Conservation (phyloP, 2,888 invertebrate genomes). For the Microchrysa polita region DNA sequence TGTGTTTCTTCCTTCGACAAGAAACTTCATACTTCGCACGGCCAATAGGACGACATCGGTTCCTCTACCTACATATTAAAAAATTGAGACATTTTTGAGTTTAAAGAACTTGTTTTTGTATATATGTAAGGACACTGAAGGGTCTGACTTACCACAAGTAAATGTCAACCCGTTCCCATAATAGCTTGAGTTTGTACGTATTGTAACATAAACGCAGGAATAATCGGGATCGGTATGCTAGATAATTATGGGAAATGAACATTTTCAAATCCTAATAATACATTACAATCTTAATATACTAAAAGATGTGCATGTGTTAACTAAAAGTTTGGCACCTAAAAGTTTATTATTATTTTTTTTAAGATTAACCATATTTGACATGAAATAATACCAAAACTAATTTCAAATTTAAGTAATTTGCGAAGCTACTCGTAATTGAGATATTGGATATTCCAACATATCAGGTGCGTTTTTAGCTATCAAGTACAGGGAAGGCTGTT, state of each 20-base stretch:
- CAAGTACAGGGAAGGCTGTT: too few relatives aligned
- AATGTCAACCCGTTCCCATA: slow-evolving; percentile 87
- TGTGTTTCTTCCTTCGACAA: slow-evolving; percentile 76
- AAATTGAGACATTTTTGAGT: too few relatives aligned
- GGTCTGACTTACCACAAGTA: slow-evolving; percentile 67
- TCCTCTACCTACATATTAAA: slow-evolving; percentile 72
- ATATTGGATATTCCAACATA: too few relatives aligned
- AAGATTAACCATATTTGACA: too few relatives aligned
- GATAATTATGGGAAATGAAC: too few relatives aligned
- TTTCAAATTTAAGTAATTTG: too few relatives aligned
- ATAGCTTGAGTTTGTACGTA: slow-evolving; percentile 71
- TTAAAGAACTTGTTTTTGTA: neutral
- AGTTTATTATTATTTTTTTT: too few relatives aligned
- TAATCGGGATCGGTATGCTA: slow-evolving; percentile 91
- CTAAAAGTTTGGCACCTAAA: too few relatives aligned
- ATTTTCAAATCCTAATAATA: neutral
- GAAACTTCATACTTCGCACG: slow-evolving; percentile 73
- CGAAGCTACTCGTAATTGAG: too few relatives aligned
- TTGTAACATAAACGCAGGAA: slow-evolving; percentile 89
- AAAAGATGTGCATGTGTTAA: neutral
- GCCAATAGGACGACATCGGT: slow-evolving; percentile 86
- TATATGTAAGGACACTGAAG: neutral
- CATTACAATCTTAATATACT: neutral
- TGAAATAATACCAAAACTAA: neutral
- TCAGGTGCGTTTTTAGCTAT: too few relatives aligned